Evolutionary conservation across 2,888 invertebrate genomes (phyloP).

Genomic region (Cenopis cana): DNA sequence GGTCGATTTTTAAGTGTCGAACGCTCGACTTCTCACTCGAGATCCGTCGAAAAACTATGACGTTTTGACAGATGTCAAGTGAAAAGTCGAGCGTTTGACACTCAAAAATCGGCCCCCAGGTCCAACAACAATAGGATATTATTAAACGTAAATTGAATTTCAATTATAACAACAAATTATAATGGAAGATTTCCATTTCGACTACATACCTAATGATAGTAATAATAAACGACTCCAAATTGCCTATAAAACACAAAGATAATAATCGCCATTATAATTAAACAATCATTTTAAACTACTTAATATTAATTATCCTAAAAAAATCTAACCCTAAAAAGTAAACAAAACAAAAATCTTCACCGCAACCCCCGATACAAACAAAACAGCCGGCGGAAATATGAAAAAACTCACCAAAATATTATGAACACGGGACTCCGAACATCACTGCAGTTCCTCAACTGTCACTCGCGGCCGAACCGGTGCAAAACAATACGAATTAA

Average conservation of each 20-base stretch:
- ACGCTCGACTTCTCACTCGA: too few relatives aligned
- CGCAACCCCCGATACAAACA: constrained; percentile 1
- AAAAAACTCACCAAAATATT: constrained; percentile 57
- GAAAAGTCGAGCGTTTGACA: too few relatives aligned
- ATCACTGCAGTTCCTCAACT: constrained; percentile 59
- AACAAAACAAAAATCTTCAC: not conserved
- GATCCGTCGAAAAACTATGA: too few relatives aligned
- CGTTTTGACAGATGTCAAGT: too few relatives aligned
- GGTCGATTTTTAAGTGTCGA: too few relatives aligned
- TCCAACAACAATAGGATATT: too few relatives aligned
- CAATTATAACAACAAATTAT: too few relatives aligned
- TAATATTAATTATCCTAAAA: not conserved
- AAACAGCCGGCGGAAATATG: constrained; percentile 13
- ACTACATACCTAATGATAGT: not conserved
- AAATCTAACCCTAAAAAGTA: not conserved
- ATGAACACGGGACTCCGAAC: constrained; percentile 51
- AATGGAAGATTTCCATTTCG: too few relatives aligned
- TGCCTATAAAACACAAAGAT: not conserved
- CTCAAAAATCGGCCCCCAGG: too few relatives aligned
- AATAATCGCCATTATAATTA: not conserved
- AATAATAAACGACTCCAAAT: not conserved
- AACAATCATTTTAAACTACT: not conserved
- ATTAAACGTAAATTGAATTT: too few relatives aligned
- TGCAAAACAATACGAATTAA: constrained; percentile 38
- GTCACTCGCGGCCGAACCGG: constrained; percentile 64